Percentiles rank a stretch among this genome's conserved stretches.
These are phyloP conservation scores for Champsocephalus gunnari DNA, from an alignment of 2,797 vertebrate genomes.

Conservation along the genomic window DNA sequence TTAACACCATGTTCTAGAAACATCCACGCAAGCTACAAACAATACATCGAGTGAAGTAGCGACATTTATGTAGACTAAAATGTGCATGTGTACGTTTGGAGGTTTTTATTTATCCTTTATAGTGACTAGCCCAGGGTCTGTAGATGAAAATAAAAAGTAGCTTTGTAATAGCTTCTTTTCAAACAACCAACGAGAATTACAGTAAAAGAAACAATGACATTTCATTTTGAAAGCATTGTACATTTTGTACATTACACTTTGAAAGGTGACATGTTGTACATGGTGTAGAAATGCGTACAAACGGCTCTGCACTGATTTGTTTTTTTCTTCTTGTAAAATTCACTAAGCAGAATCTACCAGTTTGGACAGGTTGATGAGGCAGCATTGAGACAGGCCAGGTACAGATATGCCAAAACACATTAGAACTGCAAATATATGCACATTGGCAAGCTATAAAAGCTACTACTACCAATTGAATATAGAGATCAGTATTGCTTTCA, in stretches of 20 bases:
- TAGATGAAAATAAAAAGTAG: conserved; percentile 5
- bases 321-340: conserved; percentile 11
- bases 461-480: too few relatives aligned
- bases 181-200: conserved; percentile 3
- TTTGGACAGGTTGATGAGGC: conserved; percentile 37
- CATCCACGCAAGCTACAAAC: conserved; percentile 8
- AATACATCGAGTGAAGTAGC: neutral
- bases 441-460: neutral
- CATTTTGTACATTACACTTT: neutral
- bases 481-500: too few relatives aligned
- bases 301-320: conserved; percentile 12
- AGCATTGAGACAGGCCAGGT: neutral
- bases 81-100: neutral
- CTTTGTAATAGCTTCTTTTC: neutral
- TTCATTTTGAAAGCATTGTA: neutral
- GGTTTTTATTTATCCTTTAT: too few relatives aligned
- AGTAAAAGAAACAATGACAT: neutral
- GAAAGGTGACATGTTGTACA: neutral
- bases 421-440: neutral
- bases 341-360: conserved; percentile 26
- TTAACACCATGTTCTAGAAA: conserved; percentile 19
- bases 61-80: neutral
- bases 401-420: conserved; percentile 6
- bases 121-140: neutral
- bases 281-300: neutral